Conservation (phyloP, 2,113 vertebrate species). For the Otis tarda region DNA sequence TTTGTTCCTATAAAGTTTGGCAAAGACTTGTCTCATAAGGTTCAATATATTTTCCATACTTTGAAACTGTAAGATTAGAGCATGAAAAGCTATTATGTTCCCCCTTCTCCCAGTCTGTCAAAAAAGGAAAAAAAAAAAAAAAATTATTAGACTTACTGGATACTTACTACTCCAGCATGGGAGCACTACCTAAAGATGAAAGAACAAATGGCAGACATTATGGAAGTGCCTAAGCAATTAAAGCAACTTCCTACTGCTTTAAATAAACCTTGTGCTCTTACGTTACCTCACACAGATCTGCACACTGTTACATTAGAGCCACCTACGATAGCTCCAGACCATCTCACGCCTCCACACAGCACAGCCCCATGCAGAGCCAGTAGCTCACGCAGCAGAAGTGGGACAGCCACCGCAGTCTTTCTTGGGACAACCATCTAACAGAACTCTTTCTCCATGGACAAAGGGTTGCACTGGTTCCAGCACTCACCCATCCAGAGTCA, state of each 20-base stretch:
- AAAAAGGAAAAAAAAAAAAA: not conserved
- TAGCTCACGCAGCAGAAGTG: not conserved
- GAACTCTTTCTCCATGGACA: not conserved
- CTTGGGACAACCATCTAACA: not conserved
- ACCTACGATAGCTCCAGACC: not conserved
- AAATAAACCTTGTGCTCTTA: not conserved
- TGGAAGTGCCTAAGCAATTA: not conserved
- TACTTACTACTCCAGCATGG: not conserved
- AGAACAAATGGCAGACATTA: not conserved
- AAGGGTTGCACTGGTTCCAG: not conserved
- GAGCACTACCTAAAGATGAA: not conserved
- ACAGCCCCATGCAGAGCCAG: not conserved
- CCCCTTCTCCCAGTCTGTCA: not conserved
- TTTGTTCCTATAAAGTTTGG: not conserved
- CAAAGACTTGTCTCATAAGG: not conserved
- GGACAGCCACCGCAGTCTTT: not conserved
- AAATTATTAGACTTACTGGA: not conserved
- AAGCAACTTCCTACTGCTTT: not conserved
- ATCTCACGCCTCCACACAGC: not conserved
- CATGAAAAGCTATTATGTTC: not conserved
- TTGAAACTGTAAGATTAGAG: slow-evolving; percentile 9
- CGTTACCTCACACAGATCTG: not conserved
- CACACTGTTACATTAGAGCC: not conserved
- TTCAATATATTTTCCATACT: slow-evolving; percentile 6
- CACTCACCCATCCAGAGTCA: not conserved